A percentile compares a stretch with the other conserved stretches of the same genome.
phyloP scores from a whole-genome alignment of 1,140 invertebrate species.

The Micrasema longulum region DNA sequence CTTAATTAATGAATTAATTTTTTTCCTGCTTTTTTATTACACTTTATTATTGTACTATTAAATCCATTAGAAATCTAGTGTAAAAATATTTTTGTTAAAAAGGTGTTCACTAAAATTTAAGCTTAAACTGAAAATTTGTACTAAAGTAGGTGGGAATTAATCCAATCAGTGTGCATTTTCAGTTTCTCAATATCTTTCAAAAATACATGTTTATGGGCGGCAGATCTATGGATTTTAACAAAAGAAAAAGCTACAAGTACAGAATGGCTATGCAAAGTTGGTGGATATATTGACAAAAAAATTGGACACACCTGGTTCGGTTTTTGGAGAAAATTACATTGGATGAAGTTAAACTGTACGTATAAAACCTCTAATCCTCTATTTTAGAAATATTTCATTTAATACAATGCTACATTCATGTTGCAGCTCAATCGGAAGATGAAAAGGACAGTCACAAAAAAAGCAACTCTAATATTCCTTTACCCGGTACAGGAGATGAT shows the following conservation, averaged over 20 bases:
- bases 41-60: no score
- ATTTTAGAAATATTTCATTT: no score
- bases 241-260: constrained; percentile 58
- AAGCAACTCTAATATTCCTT: constrained; percentile 79
- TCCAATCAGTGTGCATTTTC: constrained; percentile 30
- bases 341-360: constrained; percentile 61
- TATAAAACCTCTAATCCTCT: no score
- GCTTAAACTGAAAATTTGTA: no score
- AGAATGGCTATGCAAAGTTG: constrained; percentile 63
- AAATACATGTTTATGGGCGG: constrained; percentile 63
- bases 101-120: no score
- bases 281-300: constrained; percentile 70
- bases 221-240: constrained; percentile 59
- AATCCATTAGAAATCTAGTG: no score
- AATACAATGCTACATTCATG: no score
- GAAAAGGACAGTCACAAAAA: constrained; percentile 58
- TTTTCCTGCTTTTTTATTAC: no score
- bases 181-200: constrained; percentile 66
- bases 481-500: constrained; percentile 92
- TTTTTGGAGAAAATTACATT: constrained; percentile 72
- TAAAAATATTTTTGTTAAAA: no score
- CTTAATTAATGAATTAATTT: no score
- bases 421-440: constrained; percentile 56
- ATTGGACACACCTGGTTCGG: constrained; percentile 71
- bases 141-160: no score